Evolutionary conservation across 2,797 vertebrate genomes (phyloP), one percentile per base, ranked within the genome.

Genomic region (Paramormyrops hopkinsi): DNA sequence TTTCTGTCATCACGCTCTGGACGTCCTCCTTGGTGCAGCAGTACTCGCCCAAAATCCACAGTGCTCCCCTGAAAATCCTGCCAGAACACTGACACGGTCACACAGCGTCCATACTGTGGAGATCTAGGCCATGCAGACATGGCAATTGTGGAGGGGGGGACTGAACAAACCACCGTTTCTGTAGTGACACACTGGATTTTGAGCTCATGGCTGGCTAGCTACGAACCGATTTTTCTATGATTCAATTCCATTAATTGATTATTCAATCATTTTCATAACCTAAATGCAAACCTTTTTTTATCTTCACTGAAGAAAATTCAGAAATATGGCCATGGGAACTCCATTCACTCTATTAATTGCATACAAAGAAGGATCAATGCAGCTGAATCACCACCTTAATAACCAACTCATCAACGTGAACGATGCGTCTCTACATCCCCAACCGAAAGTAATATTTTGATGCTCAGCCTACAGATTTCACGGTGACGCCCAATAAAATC

Each of bases 41-140:
- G 90, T 99, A 99, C 92, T 99, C 99, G 91, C 98, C 99, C 90
- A 99, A 93, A 92, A 99, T 99, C 98, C 99, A 99, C 25, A 99
- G 94, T 0, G 98, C 98, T 90, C 98, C 98, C 82, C 99, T 97
- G 93, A 98, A 99, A 94, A 99, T 99, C 94, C 99, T 99, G 92
- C 25, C 90, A 90, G 0, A 25, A 25, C 0, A 91, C 7, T 11
- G 69, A 56, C 91, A 53, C 19, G 3, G 51, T 25, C 51, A 90
- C 69, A 88, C 2, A 17, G 37, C 7, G 11, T 33, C 62, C 62
- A 69, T 33, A 33, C 25, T 29, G 62, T 12, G 62, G 62, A 69
- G 62, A 69, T 29, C 25, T 69, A 29, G 25, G 9, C 62, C 62
- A 33, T 29, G 62, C 1, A 3, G 62, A 5, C 25, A 12, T 65